Conservation (phyloP, 2,888 invertebrate genomes). For the Clistopyga incitator region DNA sequence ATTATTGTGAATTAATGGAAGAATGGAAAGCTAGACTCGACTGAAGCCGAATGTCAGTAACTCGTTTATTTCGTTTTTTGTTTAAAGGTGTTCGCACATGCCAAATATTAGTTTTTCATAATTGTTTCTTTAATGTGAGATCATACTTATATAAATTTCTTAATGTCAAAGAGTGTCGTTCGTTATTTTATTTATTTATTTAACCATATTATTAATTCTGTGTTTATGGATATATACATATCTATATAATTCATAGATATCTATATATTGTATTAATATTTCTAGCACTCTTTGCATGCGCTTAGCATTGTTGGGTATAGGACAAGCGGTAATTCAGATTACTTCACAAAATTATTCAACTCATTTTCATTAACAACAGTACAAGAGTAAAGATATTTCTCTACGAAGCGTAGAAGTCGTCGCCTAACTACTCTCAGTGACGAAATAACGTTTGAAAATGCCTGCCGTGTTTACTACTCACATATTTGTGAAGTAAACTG, state of each 20-base stretch:
- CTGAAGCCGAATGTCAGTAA: constrained; percentile 56
- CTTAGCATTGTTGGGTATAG: constrained; percentile 66
- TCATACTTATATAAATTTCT: constrained; percentile 61
- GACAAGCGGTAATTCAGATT: constrained; percentile 68
- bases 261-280: constrained; percentile 69
- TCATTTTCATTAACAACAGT: constrained; percentile 46
- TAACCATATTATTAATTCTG: constrained; percentile 54
- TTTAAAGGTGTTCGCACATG: constrained; percentile 56
- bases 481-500: constrained; percentile 71
- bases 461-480: constrained; percentile 57
- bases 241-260: constrained; percentile 63
- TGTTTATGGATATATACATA: constrained; percentile 61
- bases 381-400: constrained; percentile 36
- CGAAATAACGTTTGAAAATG: constrained; percentile 38
- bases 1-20: constrained; percentile 8
- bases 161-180: constrained; percentile 57
- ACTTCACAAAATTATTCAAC: constrained; percentile 64
- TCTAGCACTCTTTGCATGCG: constrained; percentile 78
- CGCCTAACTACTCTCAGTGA: constrained; percentile 61
- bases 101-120: constrained; percentile 59
- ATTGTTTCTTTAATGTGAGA: constrained; percentile 52
- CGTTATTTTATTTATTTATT: constrained; percentile 44
- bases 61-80: constrained; percentile 45
- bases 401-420: constrained; percentile 62
- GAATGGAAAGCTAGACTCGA: constrained; percentile 42